Conservation (phyloP, 53 echinoderm and acorn worm genomes). For the Stichopus horrens region DNA sequence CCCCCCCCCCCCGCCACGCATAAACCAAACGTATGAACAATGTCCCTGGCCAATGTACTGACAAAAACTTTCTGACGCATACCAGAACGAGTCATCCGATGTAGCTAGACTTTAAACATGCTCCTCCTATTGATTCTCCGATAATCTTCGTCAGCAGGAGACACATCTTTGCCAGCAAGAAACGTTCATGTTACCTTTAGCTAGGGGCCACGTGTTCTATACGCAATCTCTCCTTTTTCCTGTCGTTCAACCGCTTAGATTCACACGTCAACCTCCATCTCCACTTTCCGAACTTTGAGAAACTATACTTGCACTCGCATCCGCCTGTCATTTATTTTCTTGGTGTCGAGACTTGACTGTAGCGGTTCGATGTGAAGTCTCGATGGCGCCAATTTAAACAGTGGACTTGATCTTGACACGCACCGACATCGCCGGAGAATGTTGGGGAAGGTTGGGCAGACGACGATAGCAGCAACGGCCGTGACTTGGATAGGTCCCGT, state of each 20-base stretch:
- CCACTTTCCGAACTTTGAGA: background rate
- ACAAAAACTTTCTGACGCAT: too few species aligned
- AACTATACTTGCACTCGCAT: background rate
- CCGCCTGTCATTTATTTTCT: background rate
- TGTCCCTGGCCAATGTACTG: too few species aligned
- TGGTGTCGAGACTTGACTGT: background rate
- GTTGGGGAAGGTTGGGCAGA: too few species aligned
- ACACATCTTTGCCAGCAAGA: background rate
- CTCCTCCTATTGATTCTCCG: background rate
- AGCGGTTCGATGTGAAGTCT: background rate
- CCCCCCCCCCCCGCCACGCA: too few species aligned
- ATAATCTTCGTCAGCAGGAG: background rate
- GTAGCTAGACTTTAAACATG: background rate
- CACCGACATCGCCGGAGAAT: too few species aligned
- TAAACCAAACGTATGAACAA: too few species aligned
- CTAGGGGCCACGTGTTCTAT: background rate
- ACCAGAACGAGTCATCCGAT: background rate
- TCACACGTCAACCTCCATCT: background rate
- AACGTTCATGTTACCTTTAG: background rate
- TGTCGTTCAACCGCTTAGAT: background rate
- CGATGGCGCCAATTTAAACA: background rate
- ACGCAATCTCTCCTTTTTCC: background rate
- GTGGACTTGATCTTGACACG: background rate
- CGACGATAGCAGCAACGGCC: too few species aligned
- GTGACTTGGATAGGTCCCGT: too few species aligned